These are phyloP conservation scores for Chrysolina oricalcia DNA, from an alignment of 2,888 invertebrate species.

Conservation along the genomic window DNA sequence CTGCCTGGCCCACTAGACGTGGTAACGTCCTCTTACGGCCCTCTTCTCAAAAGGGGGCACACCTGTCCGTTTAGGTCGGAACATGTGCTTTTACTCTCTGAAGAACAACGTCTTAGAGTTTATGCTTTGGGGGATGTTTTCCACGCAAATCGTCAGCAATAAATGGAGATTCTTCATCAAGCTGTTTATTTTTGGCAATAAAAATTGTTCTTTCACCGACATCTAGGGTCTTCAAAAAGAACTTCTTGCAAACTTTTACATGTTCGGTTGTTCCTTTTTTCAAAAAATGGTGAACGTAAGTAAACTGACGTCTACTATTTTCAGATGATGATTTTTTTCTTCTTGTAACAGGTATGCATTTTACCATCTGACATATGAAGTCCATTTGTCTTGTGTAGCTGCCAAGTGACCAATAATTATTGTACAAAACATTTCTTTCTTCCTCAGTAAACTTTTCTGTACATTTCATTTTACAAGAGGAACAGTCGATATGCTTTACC, in stretches of 20 bases:
- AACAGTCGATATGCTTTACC: conserved; percentile 29
- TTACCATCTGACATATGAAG: conserved; percentile 19
- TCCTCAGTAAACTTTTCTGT: conserved; percentile 29
- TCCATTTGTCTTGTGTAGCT: conserved; percentile 24
- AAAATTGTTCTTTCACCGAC: conserved; percentile 34
- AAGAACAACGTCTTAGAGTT: not conserved
- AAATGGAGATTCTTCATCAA: not conserved
- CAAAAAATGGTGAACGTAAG: conserved; percentile 25
- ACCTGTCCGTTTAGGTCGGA: too few species aligned
- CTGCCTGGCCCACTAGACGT: too few species aligned
- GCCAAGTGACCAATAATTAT: conserved; percentile 32
- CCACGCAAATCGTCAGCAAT: not conserved
- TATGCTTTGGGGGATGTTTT: not conserved
- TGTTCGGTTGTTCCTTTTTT: conserved; percentile 18
- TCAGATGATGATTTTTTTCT: conserved; percentile 21
- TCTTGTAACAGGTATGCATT: conserved; percentile 24
- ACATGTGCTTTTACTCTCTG: not conserved
- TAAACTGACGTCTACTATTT: conserved; percentile 30
- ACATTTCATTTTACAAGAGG: conserved; percentile 33
- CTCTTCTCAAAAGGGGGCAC: too few species aligned
- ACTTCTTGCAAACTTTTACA: conserved; percentile 33
- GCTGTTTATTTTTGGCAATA: conserved; percentile 26
- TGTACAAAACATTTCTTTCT: conserved; percentile 24
- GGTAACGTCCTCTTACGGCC: too few species aligned
- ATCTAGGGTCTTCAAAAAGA: conserved; percentile 32